phyloP scores from a whole-genome alignment of 2,797 vertebrate genomes.

The Streptopelia turtur region DNA sequence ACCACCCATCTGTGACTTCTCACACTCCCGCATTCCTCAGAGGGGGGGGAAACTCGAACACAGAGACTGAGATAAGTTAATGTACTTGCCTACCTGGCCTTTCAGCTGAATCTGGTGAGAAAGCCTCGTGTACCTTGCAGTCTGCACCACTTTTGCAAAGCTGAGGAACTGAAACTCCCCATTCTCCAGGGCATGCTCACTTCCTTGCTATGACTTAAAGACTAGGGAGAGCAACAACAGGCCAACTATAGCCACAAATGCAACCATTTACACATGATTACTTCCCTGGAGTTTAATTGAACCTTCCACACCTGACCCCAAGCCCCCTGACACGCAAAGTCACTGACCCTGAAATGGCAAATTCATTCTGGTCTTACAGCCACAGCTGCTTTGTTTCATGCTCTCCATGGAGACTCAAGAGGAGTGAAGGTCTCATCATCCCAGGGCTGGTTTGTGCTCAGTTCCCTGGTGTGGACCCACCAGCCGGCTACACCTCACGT shows the following conservation, averaged over 20 bases:
- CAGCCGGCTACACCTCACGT: neutral
- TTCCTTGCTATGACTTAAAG: neutral
- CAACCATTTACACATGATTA: neutral
- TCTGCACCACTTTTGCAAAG: neutral
- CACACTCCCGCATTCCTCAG: neutral
- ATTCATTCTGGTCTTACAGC: neutral
- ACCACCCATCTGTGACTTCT: neutral
- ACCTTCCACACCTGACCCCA: neutral
- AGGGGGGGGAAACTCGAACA: neutral
- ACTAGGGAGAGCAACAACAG: neutral
- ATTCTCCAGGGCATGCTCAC: fast-evolving
- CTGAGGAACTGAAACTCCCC: neutral
- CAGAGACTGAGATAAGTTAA: neutral
- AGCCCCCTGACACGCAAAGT: neutral
- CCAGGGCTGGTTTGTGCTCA: neutral
- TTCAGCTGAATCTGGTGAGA: neutral
- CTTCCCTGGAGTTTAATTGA: neutral
- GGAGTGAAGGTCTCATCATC: neutral
- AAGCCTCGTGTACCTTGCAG: neutral
- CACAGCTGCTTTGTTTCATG: neutral
- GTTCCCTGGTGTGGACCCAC: neutral
- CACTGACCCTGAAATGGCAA: neutral
- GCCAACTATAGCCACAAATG: neutral
- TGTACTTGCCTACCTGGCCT: neutral
- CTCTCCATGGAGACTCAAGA: neutral